These are phyloP conservation scores for Geococcyx californianus DNA, from an alignment of 2,113 vertebrate genomes.

Conservation along the genomic window DNA sequence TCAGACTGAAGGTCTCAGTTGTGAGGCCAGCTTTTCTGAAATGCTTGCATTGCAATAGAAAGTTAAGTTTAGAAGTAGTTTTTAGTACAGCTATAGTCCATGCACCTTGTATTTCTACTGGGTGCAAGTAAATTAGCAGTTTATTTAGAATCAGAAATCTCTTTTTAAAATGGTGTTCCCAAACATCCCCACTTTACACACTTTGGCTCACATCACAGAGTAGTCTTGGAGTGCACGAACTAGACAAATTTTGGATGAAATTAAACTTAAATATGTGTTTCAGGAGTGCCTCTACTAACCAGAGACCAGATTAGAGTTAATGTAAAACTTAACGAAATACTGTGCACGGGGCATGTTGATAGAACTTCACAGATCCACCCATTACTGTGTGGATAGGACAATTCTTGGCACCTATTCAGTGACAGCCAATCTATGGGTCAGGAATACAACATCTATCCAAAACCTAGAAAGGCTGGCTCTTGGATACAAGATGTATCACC, in stretches of 20 bases:
- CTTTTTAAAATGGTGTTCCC: neutral
- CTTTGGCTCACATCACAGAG: neutral
- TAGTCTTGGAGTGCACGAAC: neutral
- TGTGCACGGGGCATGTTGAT: no score
- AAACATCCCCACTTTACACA: neutral
- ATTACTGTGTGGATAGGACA: neutral
- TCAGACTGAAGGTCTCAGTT: neutral
- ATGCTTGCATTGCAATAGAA: neutral
- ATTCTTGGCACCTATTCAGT: neutral
- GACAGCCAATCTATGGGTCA: neutral
- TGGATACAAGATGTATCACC: neutral
- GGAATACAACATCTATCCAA: neutral
- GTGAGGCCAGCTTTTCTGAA: neutral
- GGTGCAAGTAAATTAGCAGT: neutral
- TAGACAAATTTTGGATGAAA: neutral
- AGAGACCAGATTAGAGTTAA: neutral
- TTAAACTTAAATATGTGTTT: neutral
- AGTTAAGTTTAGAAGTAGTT: neutral
- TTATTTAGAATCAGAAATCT: neutral
- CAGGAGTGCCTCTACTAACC: neutral
- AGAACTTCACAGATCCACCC: neutral
- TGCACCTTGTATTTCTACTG: neutral
- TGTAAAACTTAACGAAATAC: neutral
- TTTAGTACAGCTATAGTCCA: neutral
- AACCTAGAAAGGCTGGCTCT: neutral